These are phyloP conservation scores for Macrobrachium rosenbergii DNA, from an alignment of 1,140 invertebrate species.

Conservation along the genomic window DNA sequence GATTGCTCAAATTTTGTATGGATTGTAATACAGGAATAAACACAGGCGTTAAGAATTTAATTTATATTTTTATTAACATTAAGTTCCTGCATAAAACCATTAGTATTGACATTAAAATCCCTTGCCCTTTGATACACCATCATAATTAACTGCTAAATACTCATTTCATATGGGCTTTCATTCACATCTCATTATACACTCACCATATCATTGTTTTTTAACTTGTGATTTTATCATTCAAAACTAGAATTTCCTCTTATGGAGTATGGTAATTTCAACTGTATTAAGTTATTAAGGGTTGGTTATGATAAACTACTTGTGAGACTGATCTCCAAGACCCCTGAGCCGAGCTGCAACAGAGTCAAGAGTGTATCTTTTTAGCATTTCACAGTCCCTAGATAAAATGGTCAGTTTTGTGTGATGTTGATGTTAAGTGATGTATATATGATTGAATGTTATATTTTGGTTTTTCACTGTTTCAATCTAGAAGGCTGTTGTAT, in stretches of 20 bases:
- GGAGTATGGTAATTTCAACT: too few species aligned
- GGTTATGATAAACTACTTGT: slow-evolving; percentile 23
- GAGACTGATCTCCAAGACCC: not conserved
- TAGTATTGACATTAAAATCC: too few species aligned
- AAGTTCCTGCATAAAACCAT: too few species aligned
- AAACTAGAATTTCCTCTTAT: not conserved
- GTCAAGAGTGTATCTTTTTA: slow-evolving; percentile 21
- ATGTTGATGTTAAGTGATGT: slow-evolving; percentile 62
- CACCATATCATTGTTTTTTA: too few species aligned
- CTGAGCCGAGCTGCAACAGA: slow-evolving; percentile 30
- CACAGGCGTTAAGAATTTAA: too few species aligned
- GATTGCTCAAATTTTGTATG: too few species aligned
- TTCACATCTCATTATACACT: not conserved
- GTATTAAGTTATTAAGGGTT: not conserved
- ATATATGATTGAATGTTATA: slow-evolving; percentile 60
- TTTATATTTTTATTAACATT: too few species aligned
- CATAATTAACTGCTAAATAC: not conserved
- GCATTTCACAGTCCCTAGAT: slow-evolving; percentile 60
- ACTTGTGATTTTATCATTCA: too few species aligned
- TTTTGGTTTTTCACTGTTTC: slow-evolving; percentile 60
- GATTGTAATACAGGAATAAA: too few species aligned
- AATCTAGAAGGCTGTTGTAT: slow-evolving; percentile 57
- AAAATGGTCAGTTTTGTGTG: slow-evolving; percentile 61
- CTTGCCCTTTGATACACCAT: too few species aligned
- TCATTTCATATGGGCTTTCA: slow-evolving; percentile 5